Percentiles rank a stretch among this genome's conserved stretches.
These are phyloP conservation scores for Acrocephalus scirpaceus DNA, from an alignment of 2,797 vertebrate species.

Conservation along the genomic window DNA sequence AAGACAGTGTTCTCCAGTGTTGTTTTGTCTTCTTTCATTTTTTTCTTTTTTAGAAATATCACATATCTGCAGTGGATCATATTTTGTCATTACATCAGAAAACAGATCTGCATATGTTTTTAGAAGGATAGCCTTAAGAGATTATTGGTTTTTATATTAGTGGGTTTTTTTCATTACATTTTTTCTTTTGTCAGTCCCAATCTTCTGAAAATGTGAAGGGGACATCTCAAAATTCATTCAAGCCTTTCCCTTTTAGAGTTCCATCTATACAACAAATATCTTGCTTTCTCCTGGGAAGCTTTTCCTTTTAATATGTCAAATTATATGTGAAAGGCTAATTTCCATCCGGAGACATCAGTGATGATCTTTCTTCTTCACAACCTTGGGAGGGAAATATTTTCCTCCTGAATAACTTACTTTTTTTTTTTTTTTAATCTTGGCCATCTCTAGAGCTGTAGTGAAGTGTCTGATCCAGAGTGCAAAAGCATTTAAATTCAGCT, in stretches of 20 bases:
- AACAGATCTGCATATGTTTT: not conserved
- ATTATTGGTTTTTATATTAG: not conserved
- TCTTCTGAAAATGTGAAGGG: slow-evolving; percentile 21
- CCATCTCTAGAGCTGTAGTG: not conserved
- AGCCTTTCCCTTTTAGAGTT: slow-evolving; percentile 30
- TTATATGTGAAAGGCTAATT: slow-evolving; percentile 70
- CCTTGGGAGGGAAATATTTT: slow-evolving; percentile 48
- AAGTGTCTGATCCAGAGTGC: not conserved
- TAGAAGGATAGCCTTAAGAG: not conserved
- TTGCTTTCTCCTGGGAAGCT: slow-evolving; percentile 53
- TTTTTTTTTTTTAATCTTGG: not conserved
- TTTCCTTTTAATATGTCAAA: slow-evolving; percentile 67
- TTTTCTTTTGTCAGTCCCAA: not conserved
- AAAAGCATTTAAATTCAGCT: not conserved
- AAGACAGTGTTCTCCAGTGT: not conserved
- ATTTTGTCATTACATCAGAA: not conserved
- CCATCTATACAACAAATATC: slow-evolving; percentile 51
- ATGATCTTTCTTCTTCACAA: slow-evolving; percentile 42
- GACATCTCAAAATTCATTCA: slow-evolving; percentile 27
- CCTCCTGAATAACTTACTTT: slow-evolving; percentile 9
- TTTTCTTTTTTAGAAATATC: not conserved
- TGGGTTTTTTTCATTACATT: not conserved
- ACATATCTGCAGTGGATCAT: not conserved
- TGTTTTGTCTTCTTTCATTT: not conserved
- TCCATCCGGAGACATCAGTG: slow-evolving; percentile 49